These are phyloP conservation scores for Drosophila paranaensis DNA, from an alignment of 2,888 invertebrate species.

Conservation along the genomic window DNA sequence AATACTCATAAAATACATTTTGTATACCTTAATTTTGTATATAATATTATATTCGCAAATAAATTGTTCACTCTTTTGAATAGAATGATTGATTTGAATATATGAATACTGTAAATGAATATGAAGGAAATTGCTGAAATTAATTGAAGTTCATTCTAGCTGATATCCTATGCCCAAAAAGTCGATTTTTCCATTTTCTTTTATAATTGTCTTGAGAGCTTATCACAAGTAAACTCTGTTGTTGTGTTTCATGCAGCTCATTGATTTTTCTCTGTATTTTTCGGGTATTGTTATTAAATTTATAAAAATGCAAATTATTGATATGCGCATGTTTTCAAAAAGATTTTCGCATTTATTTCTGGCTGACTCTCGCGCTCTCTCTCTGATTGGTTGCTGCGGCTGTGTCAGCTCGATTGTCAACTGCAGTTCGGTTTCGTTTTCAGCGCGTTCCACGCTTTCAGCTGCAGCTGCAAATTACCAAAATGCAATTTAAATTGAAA, in stretches of 20 bases:
- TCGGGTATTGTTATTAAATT: neutral
- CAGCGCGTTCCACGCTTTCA: neutral
- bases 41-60: too few species aligned
- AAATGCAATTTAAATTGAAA: constrained; percentile 55
- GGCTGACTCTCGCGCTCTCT: constrained; percentile 19
- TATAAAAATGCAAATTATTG: neutral
- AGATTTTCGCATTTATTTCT: constrained; percentile 45
- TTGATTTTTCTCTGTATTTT: neutral
- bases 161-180: too few species aligned
- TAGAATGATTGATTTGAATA: too few species aligned
- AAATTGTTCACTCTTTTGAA: too few species aligned
- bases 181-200: neutral
- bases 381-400: constrained; percentile 24
- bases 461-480: constrained; percentile 57
- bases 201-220: neutral
- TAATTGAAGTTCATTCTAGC: too few species aligned
- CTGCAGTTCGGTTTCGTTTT: constrained; percentile 59
- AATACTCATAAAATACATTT: too few species aligned
- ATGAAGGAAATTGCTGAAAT: too few species aligned
- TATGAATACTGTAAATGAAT: too few species aligned
- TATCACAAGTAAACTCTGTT: too few species aligned
- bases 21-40: too few species aligned
- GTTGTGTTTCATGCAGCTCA: too few species aligned
- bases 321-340: neutral
- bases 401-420: constrained; percentile 58